Percentiles rank a stretch among this genome's conserved stretches.
phyloP scores from a whole-genome alignment of 1,140 invertebrate species.

The Leptonema lineaticorne region DNA sequence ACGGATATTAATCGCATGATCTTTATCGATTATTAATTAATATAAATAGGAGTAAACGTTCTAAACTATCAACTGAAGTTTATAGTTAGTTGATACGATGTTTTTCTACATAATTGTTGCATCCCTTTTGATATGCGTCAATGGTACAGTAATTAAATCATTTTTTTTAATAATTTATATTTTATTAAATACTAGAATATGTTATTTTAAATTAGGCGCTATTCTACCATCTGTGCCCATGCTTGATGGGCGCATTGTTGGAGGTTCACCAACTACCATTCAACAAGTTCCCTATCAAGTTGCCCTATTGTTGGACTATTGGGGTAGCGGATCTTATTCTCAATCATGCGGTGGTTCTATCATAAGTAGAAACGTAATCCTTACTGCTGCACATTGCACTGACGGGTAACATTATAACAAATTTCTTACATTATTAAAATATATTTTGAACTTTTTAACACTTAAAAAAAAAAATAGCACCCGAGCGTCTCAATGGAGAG shows the following conservation, averaged over 20 bases:
- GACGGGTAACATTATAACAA: conserved; percentile 31
- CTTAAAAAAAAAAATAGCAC: background rate
- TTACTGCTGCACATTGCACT: conserved; percentile 66
- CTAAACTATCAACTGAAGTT: too few relatives aligned
- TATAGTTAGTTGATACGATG: background rate
- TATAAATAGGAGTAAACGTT: too few relatives aligned
- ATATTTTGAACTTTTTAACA: background rate
- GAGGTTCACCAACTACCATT: conserved; percentile 18
- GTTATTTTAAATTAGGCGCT: background rate
- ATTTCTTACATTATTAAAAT: background rate
- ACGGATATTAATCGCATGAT: too few relatives aligned
- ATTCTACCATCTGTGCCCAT: conserved; percentile 26
- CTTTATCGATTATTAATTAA: too few relatives aligned
- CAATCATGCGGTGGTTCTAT: conserved; percentile 42
- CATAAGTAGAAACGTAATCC: conserved; percentile 55
- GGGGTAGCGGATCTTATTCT: conserved; percentile 8
- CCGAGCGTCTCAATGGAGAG: background rate
- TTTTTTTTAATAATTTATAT: background rate
- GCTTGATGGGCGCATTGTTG: conserved; percentile 35
- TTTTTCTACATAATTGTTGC: background rate
- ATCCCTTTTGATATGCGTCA: conserved; percentile 12
- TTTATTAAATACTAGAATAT: background rate
- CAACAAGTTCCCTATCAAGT: conserved; percentile 29
- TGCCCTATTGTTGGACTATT: conserved; percentile 23
- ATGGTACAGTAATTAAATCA: conserved; percentile 2